A percentile compares a stretch with the other conserved stretches of the same genome.
Evolutionary conservation across 2,797 vertebrate genomes (phyloP).

Genomic region (Chiroxiphia lanceolata): DNA sequence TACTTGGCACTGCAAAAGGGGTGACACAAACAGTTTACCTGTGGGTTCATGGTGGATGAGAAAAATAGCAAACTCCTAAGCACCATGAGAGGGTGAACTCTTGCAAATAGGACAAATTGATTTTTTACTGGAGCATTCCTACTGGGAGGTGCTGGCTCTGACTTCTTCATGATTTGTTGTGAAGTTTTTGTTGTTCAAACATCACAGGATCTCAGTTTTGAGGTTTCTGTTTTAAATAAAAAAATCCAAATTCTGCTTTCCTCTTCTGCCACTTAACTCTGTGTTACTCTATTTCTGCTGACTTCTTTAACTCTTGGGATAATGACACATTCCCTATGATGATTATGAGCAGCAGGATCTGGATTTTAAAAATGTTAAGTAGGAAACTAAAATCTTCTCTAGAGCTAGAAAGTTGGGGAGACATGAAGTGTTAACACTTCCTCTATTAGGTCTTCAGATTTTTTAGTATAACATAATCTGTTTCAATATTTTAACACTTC

Average conservation of each 20-base stretch:
- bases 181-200: background rate
- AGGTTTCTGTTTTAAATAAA: background rate
- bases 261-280: background rate
- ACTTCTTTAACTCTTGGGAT: background rate
- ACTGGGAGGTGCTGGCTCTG: background rate
- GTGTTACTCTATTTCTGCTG: background rate
- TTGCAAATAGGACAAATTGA: conserved; percentile 1
- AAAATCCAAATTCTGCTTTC: background rate
- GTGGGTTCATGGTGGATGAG: fast-evolving
- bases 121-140: conserved; percentile 1
- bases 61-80: background rate
- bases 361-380: background rate
- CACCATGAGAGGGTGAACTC: background rate
- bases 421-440: background rate
- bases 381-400: background rate
- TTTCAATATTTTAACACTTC: background rate
- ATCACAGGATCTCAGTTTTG: background rate
- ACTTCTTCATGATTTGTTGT: background rate
- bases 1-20: background rate
- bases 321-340: background rate
- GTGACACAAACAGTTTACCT: conserved; percentile 7
- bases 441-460: background rate
- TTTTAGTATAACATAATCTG: background rate
- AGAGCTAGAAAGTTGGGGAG: background rate
- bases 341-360: background rate